Evolutionary conservation across 2,888 invertebrate species (phyloP), one percentile per base, ranked within the genome.

Genomic region (Seira ritae): DNA sequence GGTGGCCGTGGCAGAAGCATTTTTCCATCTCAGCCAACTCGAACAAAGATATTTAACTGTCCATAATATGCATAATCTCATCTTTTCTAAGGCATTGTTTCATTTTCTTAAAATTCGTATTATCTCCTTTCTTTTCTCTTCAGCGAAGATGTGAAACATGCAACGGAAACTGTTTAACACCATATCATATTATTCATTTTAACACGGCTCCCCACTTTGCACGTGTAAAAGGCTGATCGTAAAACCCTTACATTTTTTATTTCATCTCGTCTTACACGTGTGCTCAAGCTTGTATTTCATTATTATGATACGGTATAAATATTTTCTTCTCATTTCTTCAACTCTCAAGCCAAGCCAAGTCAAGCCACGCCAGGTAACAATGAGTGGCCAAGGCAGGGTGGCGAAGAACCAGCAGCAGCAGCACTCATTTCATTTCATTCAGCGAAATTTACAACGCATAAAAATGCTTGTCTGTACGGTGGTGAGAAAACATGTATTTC

Each of bases 171-270:
- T 50, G 50, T n/a, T 50, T 50, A 50, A 50, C 50, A 50, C 15
- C 50, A 50, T 50, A 50, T 50, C 50, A 50, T 50, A 50, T n/a
- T n/a, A n/a, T 50, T 50, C 50, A 50, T 50, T 50, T n/a, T 50
- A 50, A 50, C 50, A 50, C 50, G 17, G 50, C 50, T 50, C 50
- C 50, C 12, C 50, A 50, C 50, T 50, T 50, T 50, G 50, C 50
- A 50, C 50, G 50, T 50, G 50, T 50, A 50, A 50, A 50, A 15
- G 3, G 2, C 15, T 50, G 50, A n/a, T 50, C 50, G 50, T 50
- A 50, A 50, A 50, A 50, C 6, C 50, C 12, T 50, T 50, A 50
- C 50, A 50, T 50, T 50, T 50, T 50, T 50, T n/a, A 50, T 50
- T 50, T 50, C 50, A 50, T 50, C 50, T 50, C 50, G 50, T 50